Evolutionary conservation across 2,888 invertebrate genomes (phyloP), one percentile per base, ranked within the genome.

Genomic region (Melangyna quadrimaculata): DNA sequence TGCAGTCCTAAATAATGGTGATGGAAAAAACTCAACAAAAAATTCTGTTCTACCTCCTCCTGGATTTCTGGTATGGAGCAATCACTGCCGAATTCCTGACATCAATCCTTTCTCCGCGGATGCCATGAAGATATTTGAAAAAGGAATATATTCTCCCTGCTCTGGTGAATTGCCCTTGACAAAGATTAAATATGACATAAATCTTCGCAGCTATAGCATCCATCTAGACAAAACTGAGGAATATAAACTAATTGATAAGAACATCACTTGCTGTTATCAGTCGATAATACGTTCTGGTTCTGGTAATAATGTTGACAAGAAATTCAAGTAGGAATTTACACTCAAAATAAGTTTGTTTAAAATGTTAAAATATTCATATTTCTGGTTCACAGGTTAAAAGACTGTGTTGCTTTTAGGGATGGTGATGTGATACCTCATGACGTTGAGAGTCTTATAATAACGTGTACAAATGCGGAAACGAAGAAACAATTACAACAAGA

Each of bases 81-180:
- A 94, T 9, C 93, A 93, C 88, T 95, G 95, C 88, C 93, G 93
- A 87, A 95, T 95, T 90, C 93, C 94, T 3, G 93, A 94, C 70
- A 87, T 94, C 55, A 93, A 95, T 88, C 93, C 94, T 4, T 94
- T 94, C 79, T 93, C 94, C 71, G 78, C 88, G 7, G 93, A 93
- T 83, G 92, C 93, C 3, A 91, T 91, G 77, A 91, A 91, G 78
- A 93, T 93, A 65, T 93, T 94, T 77, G 91, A 92, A 32, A 93
- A 92, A 45, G 91, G 92, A 67, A 91, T 92, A 53, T 94, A 94
- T 80, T 92, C 93, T 3, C n/a, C 10, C 1, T 80, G 80, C 35
- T 75, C 63, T 9, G 9, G 55, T 24, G 84, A 89, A 17, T 61
- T 88, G 9, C 88, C 89, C 10, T 74, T 89, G 2, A 87, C 89